Percentiles rank a stretch among this genome's conserved stretches.
Conservation (phyloP, 1,140 invertebrate species). For the Dysdera silvatica region DNA sequence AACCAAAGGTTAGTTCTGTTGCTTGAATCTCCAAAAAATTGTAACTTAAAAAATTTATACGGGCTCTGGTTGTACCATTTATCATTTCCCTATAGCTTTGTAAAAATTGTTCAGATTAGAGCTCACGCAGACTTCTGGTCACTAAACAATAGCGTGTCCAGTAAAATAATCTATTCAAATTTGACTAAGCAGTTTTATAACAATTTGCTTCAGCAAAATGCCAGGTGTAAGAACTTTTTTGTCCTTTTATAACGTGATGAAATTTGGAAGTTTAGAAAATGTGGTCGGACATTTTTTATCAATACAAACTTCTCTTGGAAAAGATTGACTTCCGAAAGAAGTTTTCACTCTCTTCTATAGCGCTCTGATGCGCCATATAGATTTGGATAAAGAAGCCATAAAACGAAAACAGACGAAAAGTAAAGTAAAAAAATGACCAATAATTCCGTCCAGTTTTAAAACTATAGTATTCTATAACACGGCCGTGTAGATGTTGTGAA, state of each 20-base stretch:
- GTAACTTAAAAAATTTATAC: background rate
- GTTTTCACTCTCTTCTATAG: too few relatives aligned
- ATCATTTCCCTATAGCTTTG: background rate
- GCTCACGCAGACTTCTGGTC: background rate
- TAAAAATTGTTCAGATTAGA: constrained; percentile 9
- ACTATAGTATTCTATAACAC: too few relatives aligned
- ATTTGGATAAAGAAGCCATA: too few relatives aligned
- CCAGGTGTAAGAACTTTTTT: background rate
- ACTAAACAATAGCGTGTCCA: constrained; percentile 10
- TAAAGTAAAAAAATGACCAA: too few relatives aligned
- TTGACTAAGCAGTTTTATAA: background rate
- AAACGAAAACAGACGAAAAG: too few relatives aligned
- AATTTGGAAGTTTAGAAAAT: background rate
- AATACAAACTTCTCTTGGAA: too few relatives aligned
- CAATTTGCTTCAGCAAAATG: constrained; percentile 8
- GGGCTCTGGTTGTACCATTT: background rate
- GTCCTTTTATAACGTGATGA: background rate
- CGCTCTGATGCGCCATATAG: too few relatives aligned
- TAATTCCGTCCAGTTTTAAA: too few relatives aligned
- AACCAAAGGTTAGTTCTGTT: background rate
- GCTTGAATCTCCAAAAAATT: background rate
- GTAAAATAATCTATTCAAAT: background rate
- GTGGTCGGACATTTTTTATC: background rate
- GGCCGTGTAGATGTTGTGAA: too few relatives aligned
- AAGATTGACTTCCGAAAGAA: too few relatives aligned